phyloP scores from a whole-genome alignment of 2,113 vertebrate species.

The Heliornis fulica region DNA sequence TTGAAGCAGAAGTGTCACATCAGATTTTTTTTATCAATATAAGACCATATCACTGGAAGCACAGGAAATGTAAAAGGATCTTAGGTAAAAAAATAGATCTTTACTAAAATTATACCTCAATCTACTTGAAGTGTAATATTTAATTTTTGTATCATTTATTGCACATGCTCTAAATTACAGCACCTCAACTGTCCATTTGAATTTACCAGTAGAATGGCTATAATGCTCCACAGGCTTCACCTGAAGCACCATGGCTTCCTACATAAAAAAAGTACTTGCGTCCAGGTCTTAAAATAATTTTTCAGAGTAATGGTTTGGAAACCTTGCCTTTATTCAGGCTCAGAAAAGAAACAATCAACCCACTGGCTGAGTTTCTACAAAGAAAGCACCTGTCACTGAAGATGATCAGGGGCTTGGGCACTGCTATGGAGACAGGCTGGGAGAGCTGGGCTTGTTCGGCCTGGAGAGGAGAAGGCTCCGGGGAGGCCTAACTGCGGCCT shows the following conservation, averaged over 20 bases:
- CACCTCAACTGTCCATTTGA: neutral
- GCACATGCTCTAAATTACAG: neutral
- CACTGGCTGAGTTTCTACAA: neutral
- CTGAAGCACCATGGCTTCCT: neutral
- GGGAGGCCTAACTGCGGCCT: too few relatives aligned
- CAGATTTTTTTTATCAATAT: neutral
- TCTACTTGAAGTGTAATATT: neutral
- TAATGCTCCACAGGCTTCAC: neutral
- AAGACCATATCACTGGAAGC: too few relatives aligned
- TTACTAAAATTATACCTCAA: neutral
- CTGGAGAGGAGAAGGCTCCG: too few relatives aligned
- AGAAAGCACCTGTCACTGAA: neutral
- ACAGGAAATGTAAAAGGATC: neutral
- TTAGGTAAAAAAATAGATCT: neutral
- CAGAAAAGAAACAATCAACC: neutral
- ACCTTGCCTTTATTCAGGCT: neutral
- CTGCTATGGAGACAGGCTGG: too few relatives aligned
- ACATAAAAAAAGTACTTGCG: neutral
- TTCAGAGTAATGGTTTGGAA: neutral
- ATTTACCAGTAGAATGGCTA: neutral
- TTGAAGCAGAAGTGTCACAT: neutral
- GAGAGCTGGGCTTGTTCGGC: too few relatives aligned
- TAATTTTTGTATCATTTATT: neutral
- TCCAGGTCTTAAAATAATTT: neutral
- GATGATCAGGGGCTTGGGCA: too few relatives aligned